These are phyloP conservation scores for Tragulus kanchil DNA, from an alignment of 2,113 vertebrate genomes.

Conservation along the genomic window DNA sequence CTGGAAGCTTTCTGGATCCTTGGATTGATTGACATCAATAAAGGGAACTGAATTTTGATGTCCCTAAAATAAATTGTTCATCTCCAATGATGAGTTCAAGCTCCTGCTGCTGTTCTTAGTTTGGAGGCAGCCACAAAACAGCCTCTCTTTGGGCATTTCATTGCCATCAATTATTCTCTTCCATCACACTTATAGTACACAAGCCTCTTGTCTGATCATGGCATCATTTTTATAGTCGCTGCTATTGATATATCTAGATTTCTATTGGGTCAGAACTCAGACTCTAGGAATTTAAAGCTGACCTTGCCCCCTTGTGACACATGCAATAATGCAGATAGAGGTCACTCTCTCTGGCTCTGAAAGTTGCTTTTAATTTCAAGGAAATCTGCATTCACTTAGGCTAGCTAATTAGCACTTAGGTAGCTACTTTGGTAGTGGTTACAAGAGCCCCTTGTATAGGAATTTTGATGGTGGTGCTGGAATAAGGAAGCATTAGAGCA, in stretches of 20 bases:
- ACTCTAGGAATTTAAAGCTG: neutral
- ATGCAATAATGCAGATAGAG: no score
- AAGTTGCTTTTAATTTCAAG: neutral
- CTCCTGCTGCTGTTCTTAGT: conserved; percentile 97
- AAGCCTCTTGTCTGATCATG: conserved; percentile 89
- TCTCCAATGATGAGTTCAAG: conserved; percentile 98
- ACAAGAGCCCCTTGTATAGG: neutral
- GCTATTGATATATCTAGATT: neutral
- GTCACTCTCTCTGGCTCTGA: neutral
- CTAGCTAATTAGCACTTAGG: neutral
- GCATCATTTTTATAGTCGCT: neutral
- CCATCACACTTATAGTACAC: conserved; percentile 99
- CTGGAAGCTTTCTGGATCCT: conserved; percentile 97
- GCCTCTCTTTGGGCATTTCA: conserved; percentile 98
- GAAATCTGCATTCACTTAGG: neutral
- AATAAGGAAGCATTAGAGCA: neutral
- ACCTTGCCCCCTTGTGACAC: neutral
- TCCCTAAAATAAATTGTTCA: conserved; percentile 98
- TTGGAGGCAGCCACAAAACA: conserved; percentile 97
- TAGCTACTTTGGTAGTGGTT: neutral
- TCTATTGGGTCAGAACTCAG: neutral
- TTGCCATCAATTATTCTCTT: conserved; percentile 98
- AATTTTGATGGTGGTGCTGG: neutral
- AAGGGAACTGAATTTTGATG: conserved; percentile 98
- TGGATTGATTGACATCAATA: conserved; percentile 99